A percentile compares a stretch with the other conserved stretches of the same genome.
phyloP scores from a whole-genome alignment of 2,113 vertebrate genomes.

The Suricata suricatta region DNA sequence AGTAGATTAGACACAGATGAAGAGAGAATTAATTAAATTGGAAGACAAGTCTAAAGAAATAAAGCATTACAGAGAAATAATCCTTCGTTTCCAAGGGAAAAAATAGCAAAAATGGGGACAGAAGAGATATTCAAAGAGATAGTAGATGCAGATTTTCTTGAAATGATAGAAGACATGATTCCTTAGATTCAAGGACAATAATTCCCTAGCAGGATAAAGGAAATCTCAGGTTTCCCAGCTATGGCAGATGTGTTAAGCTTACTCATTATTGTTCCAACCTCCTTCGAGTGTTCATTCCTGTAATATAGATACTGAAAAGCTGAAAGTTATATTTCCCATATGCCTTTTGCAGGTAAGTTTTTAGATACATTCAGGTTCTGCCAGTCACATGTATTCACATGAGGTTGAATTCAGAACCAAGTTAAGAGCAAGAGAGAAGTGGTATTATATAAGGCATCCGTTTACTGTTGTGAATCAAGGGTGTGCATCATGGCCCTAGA shows the following conservation, averaged over 20 bases:
- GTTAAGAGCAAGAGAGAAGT: neutral
- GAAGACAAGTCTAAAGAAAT: constrained; percentile 1
- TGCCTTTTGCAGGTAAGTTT: neutral
- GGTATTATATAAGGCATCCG: neutral
- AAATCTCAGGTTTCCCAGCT: neutral
- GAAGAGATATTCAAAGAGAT: neutral
- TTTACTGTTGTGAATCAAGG: neutral
- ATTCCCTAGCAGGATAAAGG: neutral
- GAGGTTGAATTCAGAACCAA: neutral
- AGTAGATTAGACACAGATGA: neutral
- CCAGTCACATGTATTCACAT: constrained; percentile 6
- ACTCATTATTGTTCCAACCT: neutral
- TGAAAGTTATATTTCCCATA: neutral
- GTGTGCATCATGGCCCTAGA: neutral
- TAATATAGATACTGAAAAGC: neutral
- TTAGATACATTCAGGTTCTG: neutral
- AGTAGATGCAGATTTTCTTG: neutral
- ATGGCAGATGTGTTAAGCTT: neutral
- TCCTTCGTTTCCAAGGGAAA: neutral
- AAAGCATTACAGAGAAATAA: neutral
- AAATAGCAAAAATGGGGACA: neutral
- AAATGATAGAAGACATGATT: neutral
- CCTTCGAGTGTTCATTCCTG: neutral
- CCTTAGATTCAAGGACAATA: neutral
- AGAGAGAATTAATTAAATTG: neutral